A percentile compares a stretch with the other conserved stretches of the same genome.
phyloP scores from a whole-genome alignment of 2,797 vertebrate genomes.

The Urocyon cinereoargenteus region DNA sequence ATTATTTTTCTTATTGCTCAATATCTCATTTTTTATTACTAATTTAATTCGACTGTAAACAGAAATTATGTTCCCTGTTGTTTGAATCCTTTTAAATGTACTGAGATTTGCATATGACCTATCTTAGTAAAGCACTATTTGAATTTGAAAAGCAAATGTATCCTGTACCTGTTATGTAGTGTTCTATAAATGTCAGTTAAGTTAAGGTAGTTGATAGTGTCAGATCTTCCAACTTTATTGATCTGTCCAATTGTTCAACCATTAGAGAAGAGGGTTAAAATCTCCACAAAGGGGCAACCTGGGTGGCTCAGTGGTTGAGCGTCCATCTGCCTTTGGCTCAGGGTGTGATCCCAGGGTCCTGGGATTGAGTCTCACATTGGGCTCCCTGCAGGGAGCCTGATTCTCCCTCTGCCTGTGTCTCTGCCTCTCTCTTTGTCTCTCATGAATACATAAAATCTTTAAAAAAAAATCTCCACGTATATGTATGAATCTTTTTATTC shows the following conservation, averaged over 20 bases:
- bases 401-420: too few species aligned
- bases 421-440: too few species aligned
- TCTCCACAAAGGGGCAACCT: neutral
- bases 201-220: neutral
- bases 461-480: neutral
- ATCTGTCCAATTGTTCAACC: neutral
- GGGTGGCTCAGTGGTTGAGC: too few species aligned
- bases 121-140: neutral
- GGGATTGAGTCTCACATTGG: too few species aligned
- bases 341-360: too few species aligned
- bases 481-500: neutral
- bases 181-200: neutral
- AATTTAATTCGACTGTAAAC: neutral
- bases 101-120: neutral
- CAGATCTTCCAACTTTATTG: neutral
- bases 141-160: neutral
- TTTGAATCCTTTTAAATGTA: neutral
- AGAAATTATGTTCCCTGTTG: neutral
- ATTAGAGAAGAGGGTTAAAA: neutral
- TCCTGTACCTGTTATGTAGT: neutral
- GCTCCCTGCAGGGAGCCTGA: too few species aligned
- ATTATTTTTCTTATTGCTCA: neutral
- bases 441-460: too few species aligned
- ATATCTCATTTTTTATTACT: neutral
- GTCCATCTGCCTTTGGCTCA: too few species aligned